These are phyloP conservation scores for Drosophila borborema DNA, from an alignment of 2,888 invertebrate genomes.

Conservation along the genomic window DNA sequence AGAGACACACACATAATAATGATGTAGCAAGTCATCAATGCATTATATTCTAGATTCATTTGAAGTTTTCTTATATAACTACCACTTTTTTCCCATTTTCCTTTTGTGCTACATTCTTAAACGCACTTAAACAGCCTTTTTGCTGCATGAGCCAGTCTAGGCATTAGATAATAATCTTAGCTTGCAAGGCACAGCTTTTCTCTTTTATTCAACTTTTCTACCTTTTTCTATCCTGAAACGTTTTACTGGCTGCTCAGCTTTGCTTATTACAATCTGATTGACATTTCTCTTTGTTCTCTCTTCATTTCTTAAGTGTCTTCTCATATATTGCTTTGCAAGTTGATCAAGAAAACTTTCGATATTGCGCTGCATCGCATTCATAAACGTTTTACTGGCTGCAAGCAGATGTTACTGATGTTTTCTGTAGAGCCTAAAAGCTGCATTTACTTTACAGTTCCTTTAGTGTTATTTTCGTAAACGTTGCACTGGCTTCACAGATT, in stretches of 20 bases:
- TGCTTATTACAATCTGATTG: no score
- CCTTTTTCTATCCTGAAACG: neutral
- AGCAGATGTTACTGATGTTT: no score
- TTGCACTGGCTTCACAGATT: neutral
- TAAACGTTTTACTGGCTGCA: slow-evolving; percentile 6
- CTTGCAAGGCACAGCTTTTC: neutral
- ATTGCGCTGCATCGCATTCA: neutral
- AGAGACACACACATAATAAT: neutral
- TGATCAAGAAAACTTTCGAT: neutral
- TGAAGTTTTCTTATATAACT: neutral
- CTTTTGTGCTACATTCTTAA: slow-evolving; percentile 11
- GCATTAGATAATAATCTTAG: neutral
- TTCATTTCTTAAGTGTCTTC: neutral
- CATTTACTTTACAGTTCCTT: no score
- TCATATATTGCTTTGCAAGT: neutral
- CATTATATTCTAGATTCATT: neutral
- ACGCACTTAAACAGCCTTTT: no score
- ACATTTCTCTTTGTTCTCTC: neutral
- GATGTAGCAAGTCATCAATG: neutral
- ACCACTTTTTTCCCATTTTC: neutral
- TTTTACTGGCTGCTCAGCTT: slow-evolving; percentile 1
- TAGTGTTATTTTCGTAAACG: slow-evolving; percentile 4
- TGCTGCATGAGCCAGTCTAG: neutral
- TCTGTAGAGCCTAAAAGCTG: no score
- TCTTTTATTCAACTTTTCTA: no score